Base-by-base conservation (phyloP, 2,888 invertebrate species). In the Nyleta sp. region DNA sequence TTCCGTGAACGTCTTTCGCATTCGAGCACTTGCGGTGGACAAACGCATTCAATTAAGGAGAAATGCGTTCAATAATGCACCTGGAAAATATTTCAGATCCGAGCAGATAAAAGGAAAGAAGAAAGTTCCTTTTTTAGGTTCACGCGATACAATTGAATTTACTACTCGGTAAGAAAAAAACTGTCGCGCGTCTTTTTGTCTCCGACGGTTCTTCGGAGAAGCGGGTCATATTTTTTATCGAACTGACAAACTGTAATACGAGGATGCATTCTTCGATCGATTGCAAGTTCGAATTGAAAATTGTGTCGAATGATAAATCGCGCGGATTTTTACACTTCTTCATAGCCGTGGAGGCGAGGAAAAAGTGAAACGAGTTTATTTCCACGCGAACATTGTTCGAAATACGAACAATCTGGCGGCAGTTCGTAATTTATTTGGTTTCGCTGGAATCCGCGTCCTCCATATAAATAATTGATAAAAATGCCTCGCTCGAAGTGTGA, bases 131-230 rank as follows among this genome's bases (percentile, higher is more conserved):
- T 18, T 55, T 38, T 67, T 67, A 17, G 17, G 10, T 42, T 59
- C 17, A 22, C 73, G 50, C 48, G 73, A 24, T 73, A 73, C 73
- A 73, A 65, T 73, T 73, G 65, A 44, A 57, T 73, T 73, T 73
- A 65, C 59, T 52, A 31, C 48, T 62, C 3, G 33, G 50, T 44
- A 55, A 59, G 50, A 73, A 53, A 28, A 24, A n/a, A n/a, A n/a
- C n/a, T 7, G 33, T 8, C 33, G 33, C 17, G 11, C 24, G 11
- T 33, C 11, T 2, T 33, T 33, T 33, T 33, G 33, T 11, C 33
- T 33, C 4, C 3, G 4, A 5, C 24, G 24, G 7, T 24, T 24
- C n/a, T 24, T 7, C 3, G 24, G 24, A 3, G 24, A 7, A 24
- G 4, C 24, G 24, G 24, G 24, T 24, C 24, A 24, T 24, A 24